Base-by-base conservation (phyloP, 1,140 invertebrate genomes). In the Leptestheria dahalacensis region DNA sequence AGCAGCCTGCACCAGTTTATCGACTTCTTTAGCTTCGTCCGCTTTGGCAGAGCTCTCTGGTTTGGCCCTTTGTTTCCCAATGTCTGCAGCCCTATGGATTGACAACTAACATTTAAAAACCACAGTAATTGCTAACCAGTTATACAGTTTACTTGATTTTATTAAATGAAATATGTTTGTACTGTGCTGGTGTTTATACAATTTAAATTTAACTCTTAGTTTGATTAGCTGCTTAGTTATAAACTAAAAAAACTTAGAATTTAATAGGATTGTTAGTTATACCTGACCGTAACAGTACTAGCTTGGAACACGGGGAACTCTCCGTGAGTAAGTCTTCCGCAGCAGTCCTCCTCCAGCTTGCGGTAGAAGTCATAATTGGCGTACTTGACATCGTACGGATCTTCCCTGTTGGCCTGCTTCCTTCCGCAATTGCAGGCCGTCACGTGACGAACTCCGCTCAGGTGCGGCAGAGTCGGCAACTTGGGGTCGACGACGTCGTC, bases 371-470 rank as follows among this genome's bases (percentile, higher is more conserved):
- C 82, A 73, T 80, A 83, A 73, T 97, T 96, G 10, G 91, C 91
- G 64, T 82, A 80, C 64, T 82, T 79, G 23, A 89, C 76, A 23
- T 79, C 82, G 68, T 93, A 96, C 0, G 92, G 91, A 75, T 96
- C 92, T 60, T 94, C 89, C 21, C 91, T 79, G 47, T 72, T 74
- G 1, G 66, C 69, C 72, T 91, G 88, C 61, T 79, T 84, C 50
- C 84, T 77, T 0, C 93, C 93, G 75, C 93, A 97, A 73, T 95
- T 91, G 70, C 93, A 96, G 12, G 86, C 83, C 51, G 86, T 83
- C 41, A 88, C 74, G 66, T 89, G 87, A 54, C 84, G 76, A 12
- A 88, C 80, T n/a, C 85, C 84, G 65, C 86, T 91, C 54, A 78
- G 82, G 71, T 91, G 88, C 49, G 82, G 77, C 67, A 73, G 79